Percentiles rank a stretch among this genome's conserved stretches.
These are phyloP conservation scores for Halichoeres trimaculatus DNA, from an alignment of 2,113 vertebrate genomes.

Conservation along the genomic window DNA sequence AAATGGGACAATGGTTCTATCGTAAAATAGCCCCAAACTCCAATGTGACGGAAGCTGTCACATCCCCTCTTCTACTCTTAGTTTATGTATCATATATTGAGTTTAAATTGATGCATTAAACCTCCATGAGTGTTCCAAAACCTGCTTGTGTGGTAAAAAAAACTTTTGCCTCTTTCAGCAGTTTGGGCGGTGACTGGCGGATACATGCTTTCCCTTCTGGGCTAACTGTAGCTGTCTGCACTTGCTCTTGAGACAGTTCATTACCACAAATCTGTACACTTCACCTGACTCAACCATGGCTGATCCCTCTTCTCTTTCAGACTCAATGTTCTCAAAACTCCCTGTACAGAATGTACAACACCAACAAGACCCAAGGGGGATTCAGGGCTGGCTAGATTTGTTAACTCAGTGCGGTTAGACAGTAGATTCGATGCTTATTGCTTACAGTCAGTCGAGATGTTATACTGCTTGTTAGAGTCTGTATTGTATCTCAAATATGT, in stretches of 20 bases:
- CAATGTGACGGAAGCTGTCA: neutral
- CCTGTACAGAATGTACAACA: neutral
- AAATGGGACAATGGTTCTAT: neutral
- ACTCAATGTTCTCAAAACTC: neutral
- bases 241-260: neutral
- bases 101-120: neutral
- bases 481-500: neutral
- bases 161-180: neutral
- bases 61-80: neutral
- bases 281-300: neutral
- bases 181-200: neutral
- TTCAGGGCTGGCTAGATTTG: neutral
- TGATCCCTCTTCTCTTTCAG: neutral
- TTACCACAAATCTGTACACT: neutral
- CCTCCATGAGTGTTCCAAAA: neutral
- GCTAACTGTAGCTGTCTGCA: neutral
- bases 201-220: neutral
- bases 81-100: neutral
- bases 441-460: neutral
- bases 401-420: neutral
- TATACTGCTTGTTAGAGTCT: neutral
- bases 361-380: neutral
- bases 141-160: neutral
- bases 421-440: neutral
- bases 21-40: neutral